A percentile compares a stretch with the other conserved stretches of the same genome.
These are phyloP conservation scores for Ligdia adustata DNA, from an alignment of 2,888 invertebrate genomes.

Conservation along the genomic window DNA sequence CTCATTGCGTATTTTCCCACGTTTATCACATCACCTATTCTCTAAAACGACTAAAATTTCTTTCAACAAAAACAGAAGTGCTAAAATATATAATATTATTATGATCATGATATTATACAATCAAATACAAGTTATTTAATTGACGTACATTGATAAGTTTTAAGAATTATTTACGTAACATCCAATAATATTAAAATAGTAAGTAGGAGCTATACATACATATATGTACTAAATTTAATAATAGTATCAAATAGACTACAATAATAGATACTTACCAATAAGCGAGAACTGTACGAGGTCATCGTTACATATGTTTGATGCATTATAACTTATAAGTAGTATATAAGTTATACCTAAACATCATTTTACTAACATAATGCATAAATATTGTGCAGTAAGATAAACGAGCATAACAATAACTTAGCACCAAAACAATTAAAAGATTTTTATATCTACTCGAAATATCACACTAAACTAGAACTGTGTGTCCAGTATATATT, in stretches of 20 bases:
- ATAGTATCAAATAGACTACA: neutral
- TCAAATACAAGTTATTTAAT: slow-evolving; percentile 23
- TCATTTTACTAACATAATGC: too few relatives aligned
- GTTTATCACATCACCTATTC: slow-evolving; percentile 13
- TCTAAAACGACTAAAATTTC: slow-evolving; percentile 1
- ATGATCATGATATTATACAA: too few relatives aligned
- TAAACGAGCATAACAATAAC: too few relatives aligned
- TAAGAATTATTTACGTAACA: slow-evolving; percentile 2
- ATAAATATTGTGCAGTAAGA: too few relatives aligned
- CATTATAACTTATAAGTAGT: too few relatives aligned
- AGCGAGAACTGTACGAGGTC: slow-evolving; percentile 19
- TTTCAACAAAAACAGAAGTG: slow-evolving; percentile 6
- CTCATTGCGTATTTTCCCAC: slow-evolving; percentile 9
- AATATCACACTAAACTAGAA: too few relatives aligned
- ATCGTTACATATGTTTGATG: slow-evolving; percentile 14
- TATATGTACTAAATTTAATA: neutral
- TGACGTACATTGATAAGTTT: slow-evolving; percentile 18
- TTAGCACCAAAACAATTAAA: too few relatives aligned
- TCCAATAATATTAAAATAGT: neutral
- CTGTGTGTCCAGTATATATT: too few relatives aligned
- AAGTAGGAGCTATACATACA: neutral
- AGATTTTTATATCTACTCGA: too few relatives aligned
- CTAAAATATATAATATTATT: neutral
- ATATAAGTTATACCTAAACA: too few relatives aligned
- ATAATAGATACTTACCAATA: slow-evolving; percentile 4